phyloP scores from a whole-genome alignment of 2,888 invertebrate species.

The Pyralis farinalis region DNA sequence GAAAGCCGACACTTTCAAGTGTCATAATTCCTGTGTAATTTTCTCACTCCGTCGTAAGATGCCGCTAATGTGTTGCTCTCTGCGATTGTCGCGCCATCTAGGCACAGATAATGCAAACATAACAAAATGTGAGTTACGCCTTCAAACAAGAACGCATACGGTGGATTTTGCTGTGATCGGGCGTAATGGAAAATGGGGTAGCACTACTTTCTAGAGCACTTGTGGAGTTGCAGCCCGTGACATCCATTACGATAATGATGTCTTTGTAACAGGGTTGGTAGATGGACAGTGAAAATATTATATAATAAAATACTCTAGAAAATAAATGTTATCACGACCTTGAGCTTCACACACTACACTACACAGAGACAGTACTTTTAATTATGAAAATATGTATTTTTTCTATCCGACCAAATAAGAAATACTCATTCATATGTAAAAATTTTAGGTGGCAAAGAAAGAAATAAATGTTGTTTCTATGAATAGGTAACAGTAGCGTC shows the following conservation, averaged over 20 bases:
- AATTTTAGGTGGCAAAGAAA: too few relatives aligned
- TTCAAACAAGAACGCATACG: constrained; percentile 13
- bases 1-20: constrained; percentile 44
- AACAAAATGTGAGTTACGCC: constrained; percentile 12
- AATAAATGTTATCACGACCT: too few relatives aligned
- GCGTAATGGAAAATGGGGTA: constrained; percentile 27
- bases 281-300: too few relatives aligned
- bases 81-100: constrained; percentile 65
- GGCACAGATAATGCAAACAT: constrained; percentile 42
- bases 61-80: constrained; percentile 75
- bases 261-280: constrained; percentile 57
- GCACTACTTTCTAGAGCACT: constrained; percentile 63
- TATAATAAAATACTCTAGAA: too few relatives aligned
- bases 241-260: constrained; percentile 77
- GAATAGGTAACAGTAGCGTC: too few relatives aligned
- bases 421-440: too few relatives aligned
- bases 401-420: too few relatives aligned
- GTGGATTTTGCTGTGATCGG: constrained; percentile 21
- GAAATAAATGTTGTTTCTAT: too few relatives aligned
- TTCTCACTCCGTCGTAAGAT: constrained; percentile 71
- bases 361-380: too few relatives aligned
- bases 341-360: too few relatives aligned
- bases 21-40: constrained; percentile 67
- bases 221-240: constrained; percentile 72
- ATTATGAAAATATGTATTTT: too few relatives aligned